A percentile compares a stretch with the other conserved stretches of the same genome.
Conservation (phyloP, 2,113 vertebrate genomes). For the Morone chrysops region DNA sequence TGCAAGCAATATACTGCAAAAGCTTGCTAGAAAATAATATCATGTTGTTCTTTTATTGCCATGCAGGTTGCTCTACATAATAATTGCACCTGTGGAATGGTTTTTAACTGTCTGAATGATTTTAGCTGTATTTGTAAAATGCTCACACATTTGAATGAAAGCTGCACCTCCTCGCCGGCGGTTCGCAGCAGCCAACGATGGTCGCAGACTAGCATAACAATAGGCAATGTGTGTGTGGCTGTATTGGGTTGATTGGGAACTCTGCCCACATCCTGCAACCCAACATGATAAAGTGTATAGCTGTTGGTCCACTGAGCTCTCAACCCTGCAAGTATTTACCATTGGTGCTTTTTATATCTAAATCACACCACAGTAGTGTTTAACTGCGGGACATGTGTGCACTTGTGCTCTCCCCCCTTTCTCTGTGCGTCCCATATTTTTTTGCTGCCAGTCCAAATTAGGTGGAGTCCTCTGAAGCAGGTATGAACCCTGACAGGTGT, state of each 20-base stretch:
- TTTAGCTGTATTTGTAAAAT: neutral
- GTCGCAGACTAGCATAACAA: neutral
- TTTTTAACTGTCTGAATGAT: neutral
- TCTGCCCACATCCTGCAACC: slow-evolving; percentile 4
- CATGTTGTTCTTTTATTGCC: neutral
- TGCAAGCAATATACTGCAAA: neutral
- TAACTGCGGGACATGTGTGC: slow-evolving; percentile 57
- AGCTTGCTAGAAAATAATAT: too few relatives aligned
- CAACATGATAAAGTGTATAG: neutral
- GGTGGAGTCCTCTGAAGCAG: slow-evolving; percentile 72
- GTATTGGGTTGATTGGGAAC: neutral
- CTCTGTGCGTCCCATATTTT: slow-evolving; percentile 49
- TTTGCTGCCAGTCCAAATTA: slow-evolving; percentile 70
- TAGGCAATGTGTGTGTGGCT: neutral
- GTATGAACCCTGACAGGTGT: slow-evolving; percentile 73
- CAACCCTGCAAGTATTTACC: neutral
- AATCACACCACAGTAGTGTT: slow-evolving; percentile 14
- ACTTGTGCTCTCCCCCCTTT: slow-evolving; percentile 60
- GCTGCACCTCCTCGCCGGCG: neutral
- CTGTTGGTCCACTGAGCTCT: neutral
- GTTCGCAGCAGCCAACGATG: neutral
- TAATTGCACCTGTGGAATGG: neutral
- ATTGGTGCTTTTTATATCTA: slow-evolving; percentile 8
- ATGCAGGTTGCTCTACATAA: neutral
- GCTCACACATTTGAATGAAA: neutral